Percentiles rank a stretch among this genome's conserved stretches.
Evolutionary conservation across 2,113 vertebrate genomes (phyloP).

Genomic region (Etia nguti): DNA sequence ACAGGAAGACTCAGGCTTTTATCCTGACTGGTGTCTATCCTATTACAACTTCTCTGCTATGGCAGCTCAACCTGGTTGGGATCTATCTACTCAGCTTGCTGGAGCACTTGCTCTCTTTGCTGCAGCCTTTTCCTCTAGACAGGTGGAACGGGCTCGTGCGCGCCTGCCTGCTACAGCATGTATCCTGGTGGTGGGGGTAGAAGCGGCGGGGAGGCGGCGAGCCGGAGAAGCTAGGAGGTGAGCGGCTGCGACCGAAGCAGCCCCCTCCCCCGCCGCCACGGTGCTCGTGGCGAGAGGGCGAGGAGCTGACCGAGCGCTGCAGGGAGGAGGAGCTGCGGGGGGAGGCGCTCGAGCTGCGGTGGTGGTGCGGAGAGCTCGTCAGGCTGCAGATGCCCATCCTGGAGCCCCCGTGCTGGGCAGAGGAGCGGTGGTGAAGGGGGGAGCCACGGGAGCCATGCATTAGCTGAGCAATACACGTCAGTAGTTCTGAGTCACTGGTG

Average conservation of each 20-base stretch:
- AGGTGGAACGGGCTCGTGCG: slow-evolving; percentile 78
- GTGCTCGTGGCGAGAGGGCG: slow-evolving; percentile 86
- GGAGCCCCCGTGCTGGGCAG: slow-evolving; percentile 70
- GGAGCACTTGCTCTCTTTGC: slow-evolving; percentile 86
- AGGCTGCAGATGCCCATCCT: slow-evolving; percentile 86
- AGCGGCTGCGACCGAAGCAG: slow-evolving; percentile 88
- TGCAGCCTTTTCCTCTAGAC: slow-evolving; percentile 69
- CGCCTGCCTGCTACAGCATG: slow-evolving; percentile 83
- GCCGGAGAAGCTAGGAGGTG: slow-evolving; percentile 92
- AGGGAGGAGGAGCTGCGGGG: slow-evolving; percentile 89
- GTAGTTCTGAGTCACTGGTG: slow-evolving; percentile 91
- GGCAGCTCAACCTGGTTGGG: not conserved
- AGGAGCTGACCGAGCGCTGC: slow-evolving; percentile 94
- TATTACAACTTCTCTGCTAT: not conserved
- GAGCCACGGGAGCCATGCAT: slow-evolving; percentile 85
- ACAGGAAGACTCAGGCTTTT: slow-evolving; percentile 32
- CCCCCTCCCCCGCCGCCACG: slow-evolving; percentile 73
- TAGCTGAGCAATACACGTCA: slow-evolving; percentile 93
- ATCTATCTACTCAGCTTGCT: slow-evolving; percentile 97
- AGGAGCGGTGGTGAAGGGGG: slow-evolving; percentile 75
- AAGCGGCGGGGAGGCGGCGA: slow-evolving; percentile 90
- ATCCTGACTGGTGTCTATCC: not conserved
- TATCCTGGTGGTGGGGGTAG: slow-evolving; percentile 86
- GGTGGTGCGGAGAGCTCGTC: slow-evolving; percentile 79
- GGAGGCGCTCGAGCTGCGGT: slow-evolving; percentile 91